These are phyloP conservation scores for Cuculus canorus DNA, from an alignment of 2,797 vertebrate genomes.

Conservation along the genomic window DNA sequence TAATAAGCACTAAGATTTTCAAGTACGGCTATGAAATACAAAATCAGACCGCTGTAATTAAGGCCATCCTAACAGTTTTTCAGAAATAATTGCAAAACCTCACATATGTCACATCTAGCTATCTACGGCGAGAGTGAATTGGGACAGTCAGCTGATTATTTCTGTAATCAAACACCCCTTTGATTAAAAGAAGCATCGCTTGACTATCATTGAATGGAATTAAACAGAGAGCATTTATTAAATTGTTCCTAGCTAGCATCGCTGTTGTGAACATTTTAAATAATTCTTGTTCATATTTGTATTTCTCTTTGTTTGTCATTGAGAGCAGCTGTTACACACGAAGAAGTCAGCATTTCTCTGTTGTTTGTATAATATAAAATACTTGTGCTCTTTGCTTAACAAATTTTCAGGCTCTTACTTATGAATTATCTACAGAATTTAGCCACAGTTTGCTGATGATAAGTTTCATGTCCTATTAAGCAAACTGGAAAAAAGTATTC, in stretches of 20 bases:
- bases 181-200: slow-evolving; percentile 4
- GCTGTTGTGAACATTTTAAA: not conserved
- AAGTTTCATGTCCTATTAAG: not conserved
- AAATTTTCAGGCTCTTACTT: not conserved
- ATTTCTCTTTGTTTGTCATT: not conserved
- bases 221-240: slow-evolving; percentile 21
- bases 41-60: not conserved
- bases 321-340: not conserved
- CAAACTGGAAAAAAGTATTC: not conserved
- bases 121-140: slow-evolving; percentile 6
- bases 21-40: not conserved
- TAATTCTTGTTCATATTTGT: not conserved
- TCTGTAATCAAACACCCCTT: slow-evolving; percentile 35
- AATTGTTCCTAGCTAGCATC: slow-evolving; percentile 13
- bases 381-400: not conserved
- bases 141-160: slow-evolving; percentile 32
- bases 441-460: not conserved
- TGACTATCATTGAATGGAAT: not conserved
- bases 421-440: not conserved
- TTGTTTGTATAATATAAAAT: not conserved
- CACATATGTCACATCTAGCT: not conserved
- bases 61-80: not conserved
- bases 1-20: slow-evolving; percentile 4
- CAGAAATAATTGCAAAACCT: slow-evolving; percentile 14
- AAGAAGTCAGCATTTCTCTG: not conserved